Evolutionary conservation across 1,140 invertebrate species (phyloP).

Genomic region (Papilio helenus): DNA sequence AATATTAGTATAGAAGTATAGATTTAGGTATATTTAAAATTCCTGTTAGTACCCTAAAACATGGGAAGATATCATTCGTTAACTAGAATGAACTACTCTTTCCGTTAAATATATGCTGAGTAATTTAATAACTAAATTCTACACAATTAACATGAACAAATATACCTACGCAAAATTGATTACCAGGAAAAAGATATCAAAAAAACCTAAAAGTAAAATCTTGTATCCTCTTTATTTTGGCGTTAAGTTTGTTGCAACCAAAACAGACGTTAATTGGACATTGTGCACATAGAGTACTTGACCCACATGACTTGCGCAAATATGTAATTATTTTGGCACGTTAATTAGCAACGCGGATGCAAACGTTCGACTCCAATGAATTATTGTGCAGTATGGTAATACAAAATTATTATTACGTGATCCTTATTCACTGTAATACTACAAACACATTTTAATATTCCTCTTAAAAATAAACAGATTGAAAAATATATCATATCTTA

Average conservation of each 20-base stretch:
- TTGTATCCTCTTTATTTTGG: background rate
- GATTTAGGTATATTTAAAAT: too few relatives aligned
- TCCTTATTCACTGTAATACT: background rate
- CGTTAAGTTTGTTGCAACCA: slow-evolving; percentile 9
- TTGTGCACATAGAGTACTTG: slow-evolving; percentile 37
- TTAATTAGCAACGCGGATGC: slow-evolving; percentile 38
- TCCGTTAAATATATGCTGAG: background rate
- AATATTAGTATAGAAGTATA: too few relatives aligned
- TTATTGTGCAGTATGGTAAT: slow-evolving; percentile 16
- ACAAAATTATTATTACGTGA: background rate
- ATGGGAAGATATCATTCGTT: too few relatives aligned
- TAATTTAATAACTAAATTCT: background rate
- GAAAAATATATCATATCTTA: background rate
- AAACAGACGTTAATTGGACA: slow-evolving; percentile 25
- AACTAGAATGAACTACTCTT: too few relatives aligned
- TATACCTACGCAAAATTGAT: background rate
- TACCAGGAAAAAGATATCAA: background rate
- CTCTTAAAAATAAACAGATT: background rate
- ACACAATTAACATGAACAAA: background rate
- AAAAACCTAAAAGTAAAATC: background rate
- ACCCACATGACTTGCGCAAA: slow-evolving; percentile 33
- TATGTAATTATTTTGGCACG: slow-evolving; percentile 21
- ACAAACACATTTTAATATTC: background rate
- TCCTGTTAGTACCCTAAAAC: too few relatives aligned
- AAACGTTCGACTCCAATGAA: slow-evolving; percentile 25